phyloP scores from a whole-genome alignment of 2,888 invertebrate species.

The Diarsia dahlii region DNA sequence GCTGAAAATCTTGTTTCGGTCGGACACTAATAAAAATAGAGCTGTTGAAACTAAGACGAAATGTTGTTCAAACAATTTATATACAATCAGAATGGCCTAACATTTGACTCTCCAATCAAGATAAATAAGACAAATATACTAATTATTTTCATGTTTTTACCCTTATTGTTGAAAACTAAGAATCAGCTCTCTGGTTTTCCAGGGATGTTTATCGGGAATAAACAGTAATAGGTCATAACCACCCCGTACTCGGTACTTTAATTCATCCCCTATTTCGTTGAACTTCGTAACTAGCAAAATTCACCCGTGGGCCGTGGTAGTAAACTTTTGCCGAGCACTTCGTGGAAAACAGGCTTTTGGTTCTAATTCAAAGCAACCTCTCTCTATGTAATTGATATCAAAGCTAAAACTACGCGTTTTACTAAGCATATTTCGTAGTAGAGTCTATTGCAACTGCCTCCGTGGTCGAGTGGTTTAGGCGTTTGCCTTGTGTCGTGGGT shows the following conservation, averaged over 20 bases:
- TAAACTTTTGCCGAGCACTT: not conserved
- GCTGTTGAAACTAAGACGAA: too few species aligned
- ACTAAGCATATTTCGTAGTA: not conserved
- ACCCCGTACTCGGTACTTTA: too few species aligned
- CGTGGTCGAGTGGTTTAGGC: too few species aligned
- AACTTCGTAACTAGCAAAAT: not conserved
- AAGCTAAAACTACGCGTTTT: not conserved
- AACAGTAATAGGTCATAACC: not conserved
- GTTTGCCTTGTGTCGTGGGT: too few species aligned
- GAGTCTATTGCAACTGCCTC: too few species aligned
- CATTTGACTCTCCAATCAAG: too few species aligned
- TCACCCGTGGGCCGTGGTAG: not conserved
- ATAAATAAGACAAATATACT: too few species aligned
- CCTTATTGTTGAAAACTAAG: not conserved
- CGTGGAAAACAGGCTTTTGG: not conserved
- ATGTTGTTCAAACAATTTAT: too few species aligned
- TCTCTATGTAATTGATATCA: not conserved
- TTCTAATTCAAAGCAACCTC: not conserved
- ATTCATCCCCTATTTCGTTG: not conserved
- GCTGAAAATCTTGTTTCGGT: too few species aligned
- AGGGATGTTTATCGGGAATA: not conserved
- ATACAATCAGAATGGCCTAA: too few species aligned
- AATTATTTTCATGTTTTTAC: too few species aligned
- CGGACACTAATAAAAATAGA: too few species aligned
- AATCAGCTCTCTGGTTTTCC: not conserved